Evolutionary conservation across 2,888 invertebrate species (phyloP).

Genomic region (Drosophila pseudotakahashii): DNA sequence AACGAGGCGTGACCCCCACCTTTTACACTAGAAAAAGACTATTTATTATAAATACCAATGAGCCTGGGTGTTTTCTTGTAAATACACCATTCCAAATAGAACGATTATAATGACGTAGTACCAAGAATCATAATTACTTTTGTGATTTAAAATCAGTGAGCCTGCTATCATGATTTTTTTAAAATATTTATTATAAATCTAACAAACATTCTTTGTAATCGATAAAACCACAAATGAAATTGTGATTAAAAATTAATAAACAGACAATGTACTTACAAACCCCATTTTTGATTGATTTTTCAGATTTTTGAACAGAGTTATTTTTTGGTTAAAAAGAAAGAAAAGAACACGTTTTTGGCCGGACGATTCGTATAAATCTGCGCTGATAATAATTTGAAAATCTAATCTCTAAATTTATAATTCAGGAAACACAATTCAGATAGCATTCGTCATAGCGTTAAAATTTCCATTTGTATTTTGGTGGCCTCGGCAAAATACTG

Average conservation of each 20-base stretch:
- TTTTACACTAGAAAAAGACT: background rate
- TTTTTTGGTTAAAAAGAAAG: too few species aligned
- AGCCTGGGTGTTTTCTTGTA: background rate
- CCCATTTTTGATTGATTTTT: background rate
- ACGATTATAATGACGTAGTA: background rate
- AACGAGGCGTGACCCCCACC: conserved; percentile 22
- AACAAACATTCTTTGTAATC: background rate
- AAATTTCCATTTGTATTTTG: too few species aligned
- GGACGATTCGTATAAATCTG: conserved; percentile 28
- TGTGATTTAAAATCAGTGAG: background rate
- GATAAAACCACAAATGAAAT: background rate
- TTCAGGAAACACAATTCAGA: background rate
- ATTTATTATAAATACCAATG: conserved; percentile 15
- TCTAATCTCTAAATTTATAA: conserved; percentile 6
- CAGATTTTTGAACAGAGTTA: background rate
- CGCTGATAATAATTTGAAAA: conserved; percentile 15
- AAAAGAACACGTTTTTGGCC: background rate
- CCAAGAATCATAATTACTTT: background rate
- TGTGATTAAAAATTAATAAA: conserved; percentile 12
- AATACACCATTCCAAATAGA: conserved; percentile 15
- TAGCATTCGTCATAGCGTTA: background rate
- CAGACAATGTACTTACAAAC: background rate
- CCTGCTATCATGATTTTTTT: background rate
- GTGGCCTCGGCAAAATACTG: too few species aligned
- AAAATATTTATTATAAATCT: background rate